Base-by-base conservation (phyloP, 1,140 invertebrate species). In the Zaprionus inermis region DNA sequence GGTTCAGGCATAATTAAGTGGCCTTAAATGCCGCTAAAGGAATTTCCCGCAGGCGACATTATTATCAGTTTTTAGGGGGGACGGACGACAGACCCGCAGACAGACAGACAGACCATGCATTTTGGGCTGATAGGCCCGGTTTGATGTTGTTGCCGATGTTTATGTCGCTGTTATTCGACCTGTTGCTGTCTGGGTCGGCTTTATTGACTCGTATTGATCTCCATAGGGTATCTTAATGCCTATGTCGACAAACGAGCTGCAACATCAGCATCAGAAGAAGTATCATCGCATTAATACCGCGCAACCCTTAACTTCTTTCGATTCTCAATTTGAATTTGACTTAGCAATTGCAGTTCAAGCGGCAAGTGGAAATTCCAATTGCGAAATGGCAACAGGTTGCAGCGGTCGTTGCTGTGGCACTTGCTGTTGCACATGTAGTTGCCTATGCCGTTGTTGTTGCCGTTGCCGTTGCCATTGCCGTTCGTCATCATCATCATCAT, bases 11-110 rank as follows among this genome's bases (percentile, higher is more conserved):
- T 89, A 89, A 89, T 89, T 89, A 89, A 89, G 84, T 89, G 84
- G 84, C 85, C 84, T 71, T 78, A 89, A 89, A 89, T 89, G 84
- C 84, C 84, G 85, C 84, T 83, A 81, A 89, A 89, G 84, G 84
- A 89, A 89, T 89, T 88, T 89, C 84, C 77, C 81, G 74, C 78
- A 89, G 84, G 84, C 84, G 84, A 89, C 84, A 89, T 89, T 89
- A 89, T 89, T 89, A 89, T 89, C 84, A 89, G 80, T 89, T 72
- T 68, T 80, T 76, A 73, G 46, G 60, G 56, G 55, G 65, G 44
- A 64, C 11, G 12, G 41, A 44, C 55, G 22, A 58, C 20, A 34
- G 16, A 49, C 41, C 6, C 18, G 30, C 34, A 51, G 18, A 72
- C 59, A 60, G 32, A 73, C 55, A 51, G 49, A 64, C 6, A 41